A percentile compares a stretch with the other conserved stretches of the same genome.
Conservation (phyloP, 2,113 vertebrate species). For the Pseudorasbora parva region DNA sequence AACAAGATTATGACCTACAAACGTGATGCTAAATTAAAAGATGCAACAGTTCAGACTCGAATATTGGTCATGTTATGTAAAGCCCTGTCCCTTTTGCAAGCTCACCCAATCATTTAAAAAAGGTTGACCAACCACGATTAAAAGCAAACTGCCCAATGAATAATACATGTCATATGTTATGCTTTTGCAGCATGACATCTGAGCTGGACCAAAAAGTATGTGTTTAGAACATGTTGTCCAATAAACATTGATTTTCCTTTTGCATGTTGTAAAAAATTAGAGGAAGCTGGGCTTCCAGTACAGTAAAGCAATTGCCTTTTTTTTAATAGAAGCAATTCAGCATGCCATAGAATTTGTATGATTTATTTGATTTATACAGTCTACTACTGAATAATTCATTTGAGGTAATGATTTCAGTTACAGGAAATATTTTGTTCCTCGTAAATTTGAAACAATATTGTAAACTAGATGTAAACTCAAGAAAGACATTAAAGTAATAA, state of each 20-base stretch:
- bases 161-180: background rate
- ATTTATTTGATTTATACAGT: no score
- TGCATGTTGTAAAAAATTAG: no score
- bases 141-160: background rate
- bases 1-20: background rate
- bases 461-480: background rate
- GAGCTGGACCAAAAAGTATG: background rate
- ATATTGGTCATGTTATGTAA: background rate
- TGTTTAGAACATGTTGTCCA: background rate
- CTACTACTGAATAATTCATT: background rate
- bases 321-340: no score
- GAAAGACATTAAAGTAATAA: background rate
- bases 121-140: background rate
- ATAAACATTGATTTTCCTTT: background rate
- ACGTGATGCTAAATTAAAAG: background rate
- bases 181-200: background rate
- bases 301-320: no score
- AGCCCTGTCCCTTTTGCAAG: background rate
- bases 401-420: background rate
- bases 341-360: no score
- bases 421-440: background rate
- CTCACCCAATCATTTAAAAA: background rate
- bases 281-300: no score
- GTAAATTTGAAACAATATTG: background rate
- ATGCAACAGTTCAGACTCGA: background rate